Percentiles rank a stretch among this genome's conserved stretches.
These are phyloP conservation scores for Albula glossodonta DNA, from an alignment of 2,113 vertebrate species.

Conservation along the genomic window DNA sequence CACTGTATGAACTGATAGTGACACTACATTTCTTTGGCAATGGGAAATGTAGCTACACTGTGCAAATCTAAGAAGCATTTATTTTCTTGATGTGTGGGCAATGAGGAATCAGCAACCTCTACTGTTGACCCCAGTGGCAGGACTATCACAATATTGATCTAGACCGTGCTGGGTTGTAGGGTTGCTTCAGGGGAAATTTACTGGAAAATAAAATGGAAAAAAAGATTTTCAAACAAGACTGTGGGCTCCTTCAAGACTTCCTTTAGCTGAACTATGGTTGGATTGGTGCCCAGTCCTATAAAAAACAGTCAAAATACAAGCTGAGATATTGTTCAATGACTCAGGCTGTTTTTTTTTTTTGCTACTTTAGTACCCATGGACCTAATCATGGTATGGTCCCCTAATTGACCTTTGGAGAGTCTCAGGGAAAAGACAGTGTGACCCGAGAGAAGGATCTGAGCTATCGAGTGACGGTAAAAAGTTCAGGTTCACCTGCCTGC, in stretches of 20 bases:
- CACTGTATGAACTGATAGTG: background rate
- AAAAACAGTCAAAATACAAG: background rate
- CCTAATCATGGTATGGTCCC: conserved; percentile 9
- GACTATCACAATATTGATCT: conserved; percentile 27
- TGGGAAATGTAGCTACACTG: background rate
- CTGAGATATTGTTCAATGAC: background rate
- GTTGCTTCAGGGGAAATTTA: background rate
- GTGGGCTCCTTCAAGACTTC: background rate
- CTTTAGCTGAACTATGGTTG: background rate
- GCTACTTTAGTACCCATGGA: background rate
- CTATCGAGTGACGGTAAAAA: conserved; percentile 44
- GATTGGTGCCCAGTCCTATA: background rate
- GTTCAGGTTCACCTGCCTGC: conserved; percentile 39
- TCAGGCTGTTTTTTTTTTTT: background rate
- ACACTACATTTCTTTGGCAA: background rate
- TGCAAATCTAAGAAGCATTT: background rate
- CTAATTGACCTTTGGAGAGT: conserved; percentile 40
- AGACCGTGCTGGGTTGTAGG: conserved; percentile 6
- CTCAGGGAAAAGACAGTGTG: conserved; percentile 14
- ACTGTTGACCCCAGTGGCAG: background rate
- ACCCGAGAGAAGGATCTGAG: conserved; percentile 13
- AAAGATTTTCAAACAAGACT: conserved; percentile 2
- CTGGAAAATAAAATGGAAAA: background rate
- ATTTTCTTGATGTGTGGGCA: background rate
- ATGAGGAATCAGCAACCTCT: background rate